Conservation (phyloP, 2,888 invertebrate species). For the Frankliniella fusca region DNA sequence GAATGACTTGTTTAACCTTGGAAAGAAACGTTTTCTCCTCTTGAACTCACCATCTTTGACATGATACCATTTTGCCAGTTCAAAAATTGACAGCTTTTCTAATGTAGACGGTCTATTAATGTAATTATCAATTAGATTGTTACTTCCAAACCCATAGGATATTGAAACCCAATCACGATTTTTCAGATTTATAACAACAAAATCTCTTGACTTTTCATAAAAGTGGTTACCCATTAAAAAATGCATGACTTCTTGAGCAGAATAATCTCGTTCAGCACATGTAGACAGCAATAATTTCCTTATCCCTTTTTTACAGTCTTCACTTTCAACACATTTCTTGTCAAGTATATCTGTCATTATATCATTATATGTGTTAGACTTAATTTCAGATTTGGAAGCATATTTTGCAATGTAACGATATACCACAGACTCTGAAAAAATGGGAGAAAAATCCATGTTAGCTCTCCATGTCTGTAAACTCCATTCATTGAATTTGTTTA, state of each 20-base stretch:
- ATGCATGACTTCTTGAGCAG: slow-evolving; percentile 35
- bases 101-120: no score
- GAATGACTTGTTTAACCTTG: no score
- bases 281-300: slow-evolving; percentile 33
- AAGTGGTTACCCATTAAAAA: slow-evolving; percentile 32
- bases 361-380: slow-evolving; percentile 29
- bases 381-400: no score
- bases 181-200: slow-evolving; percentile 21
- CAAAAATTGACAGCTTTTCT: no score
- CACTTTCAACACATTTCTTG: not conserved
- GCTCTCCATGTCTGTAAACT: slow-evolving; percentile 34
- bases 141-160: no score
- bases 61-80: no score
- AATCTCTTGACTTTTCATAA: no score
- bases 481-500: slow-evolving; percentile 32
- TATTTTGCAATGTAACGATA: slow-evolving; percentile 34
- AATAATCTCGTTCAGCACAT: slow-evolving; percentile 35
- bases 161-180: not conserved
- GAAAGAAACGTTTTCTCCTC: no score
- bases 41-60: no score
- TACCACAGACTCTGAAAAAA: slow-evolving; percentile 28
- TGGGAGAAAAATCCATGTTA: slow-evolving; percentile 32
- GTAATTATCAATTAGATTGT: no score
- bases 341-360: slow-evolving; percentile 30
- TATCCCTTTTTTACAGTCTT: slow-evolving; percentile 28